These are phyloP conservation scores for Chymomyza costata DNA, from an alignment of 1,140 invertebrate genomes.

Conservation along the genomic window DNA sequence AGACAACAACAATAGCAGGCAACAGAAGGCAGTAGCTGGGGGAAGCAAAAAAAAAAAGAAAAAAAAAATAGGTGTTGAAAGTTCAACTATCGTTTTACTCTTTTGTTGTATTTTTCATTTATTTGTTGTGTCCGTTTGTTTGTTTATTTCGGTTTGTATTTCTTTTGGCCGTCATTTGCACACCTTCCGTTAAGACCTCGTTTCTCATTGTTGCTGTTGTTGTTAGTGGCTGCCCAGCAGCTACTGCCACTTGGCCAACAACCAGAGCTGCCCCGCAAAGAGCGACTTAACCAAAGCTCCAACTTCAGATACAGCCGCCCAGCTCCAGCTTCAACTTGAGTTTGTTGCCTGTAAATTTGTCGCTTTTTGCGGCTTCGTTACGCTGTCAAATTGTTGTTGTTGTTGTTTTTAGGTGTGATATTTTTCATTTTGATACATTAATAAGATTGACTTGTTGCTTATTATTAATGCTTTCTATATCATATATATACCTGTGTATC, in stretches of 20 bases:
- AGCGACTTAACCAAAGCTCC: too few species aligned
- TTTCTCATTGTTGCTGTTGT: slow-evolving; percentile 18
- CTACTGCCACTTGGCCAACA: slow-evolving; percentile 32
- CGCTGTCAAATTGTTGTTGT: slow-evolving; percentile 20
- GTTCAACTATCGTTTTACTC: slow-evolving; percentile 69
- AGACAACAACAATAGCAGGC: slow-evolving; percentile 20
- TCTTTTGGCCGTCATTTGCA: slow-evolving; percentile 2
- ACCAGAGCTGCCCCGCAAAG: slow-evolving; percentile 31
- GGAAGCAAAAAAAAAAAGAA: not conserved
- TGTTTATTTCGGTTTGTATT: slow-evolving; percentile 28
- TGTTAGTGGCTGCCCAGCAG: slow-evolving; percentile 15
- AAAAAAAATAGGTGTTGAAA: slow-evolving; percentile 54
- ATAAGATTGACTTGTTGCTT: slow-evolving; percentile 42
- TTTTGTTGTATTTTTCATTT: slow-evolving; percentile 27
- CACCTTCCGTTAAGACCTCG: slow-evolving; percentile 9
- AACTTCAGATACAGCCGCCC: slow-evolving; percentile 24
- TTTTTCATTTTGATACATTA: slow-evolving; percentile 29
- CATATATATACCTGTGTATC: too few species aligned
- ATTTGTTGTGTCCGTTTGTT: slow-evolving; percentile 4
- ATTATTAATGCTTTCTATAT: too few species aligned
- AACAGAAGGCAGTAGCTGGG: slow-evolving; percentile 18
- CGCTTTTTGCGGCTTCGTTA: slow-evolving; percentile 35
- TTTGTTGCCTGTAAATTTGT: slow-evolving; percentile 18
- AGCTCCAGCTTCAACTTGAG: slow-evolving; percentile 36
- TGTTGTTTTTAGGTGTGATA: slow-evolving; percentile 11